Evolutionary conservation across 2,113 vertebrate genomes (phyloP).

Genomic region (Alaudala cheleensis): DNA sequence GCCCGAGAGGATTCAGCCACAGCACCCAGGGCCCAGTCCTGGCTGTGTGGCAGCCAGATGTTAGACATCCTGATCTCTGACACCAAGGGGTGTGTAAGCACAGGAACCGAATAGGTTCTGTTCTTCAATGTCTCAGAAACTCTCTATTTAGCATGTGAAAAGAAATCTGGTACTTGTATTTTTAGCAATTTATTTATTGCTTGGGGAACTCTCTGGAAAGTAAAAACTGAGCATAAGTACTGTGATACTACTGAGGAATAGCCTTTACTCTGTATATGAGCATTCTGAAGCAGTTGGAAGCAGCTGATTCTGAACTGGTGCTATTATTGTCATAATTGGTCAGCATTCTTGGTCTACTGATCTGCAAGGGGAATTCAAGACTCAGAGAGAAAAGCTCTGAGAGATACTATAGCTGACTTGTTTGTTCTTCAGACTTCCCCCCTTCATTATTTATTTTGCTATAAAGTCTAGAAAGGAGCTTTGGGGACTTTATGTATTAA

Average conservation of each 20-base stretch:
- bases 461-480: not conserved
- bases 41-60: not conserved
- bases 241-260: not conserved
- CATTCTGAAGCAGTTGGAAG: not conserved
- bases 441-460: not conserved
- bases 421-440: not conserved
- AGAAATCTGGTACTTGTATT: not conserved
- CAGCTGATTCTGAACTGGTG: not conserved
- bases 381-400: not conserved
- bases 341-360: not conserved
- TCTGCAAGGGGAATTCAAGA: not conserved
- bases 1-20: not conserved
- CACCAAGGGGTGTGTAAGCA: accelerated
- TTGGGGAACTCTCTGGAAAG: not conserved
- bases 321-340: not conserved
- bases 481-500: not conserved
- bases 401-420: not conserved
- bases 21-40: not conserved
- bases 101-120: accelerated
- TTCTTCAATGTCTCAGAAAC: not conserved
- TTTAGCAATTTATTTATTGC: not conserved
- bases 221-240: not conserved
- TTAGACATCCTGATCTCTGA: not conserved
- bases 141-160: not conserved
- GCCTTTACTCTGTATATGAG: not conserved